Evolutionary conservation across 2,797 vertebrate genomes (phyloP).

Genomic region (Dendrocincla fuliginosa): DNA sequence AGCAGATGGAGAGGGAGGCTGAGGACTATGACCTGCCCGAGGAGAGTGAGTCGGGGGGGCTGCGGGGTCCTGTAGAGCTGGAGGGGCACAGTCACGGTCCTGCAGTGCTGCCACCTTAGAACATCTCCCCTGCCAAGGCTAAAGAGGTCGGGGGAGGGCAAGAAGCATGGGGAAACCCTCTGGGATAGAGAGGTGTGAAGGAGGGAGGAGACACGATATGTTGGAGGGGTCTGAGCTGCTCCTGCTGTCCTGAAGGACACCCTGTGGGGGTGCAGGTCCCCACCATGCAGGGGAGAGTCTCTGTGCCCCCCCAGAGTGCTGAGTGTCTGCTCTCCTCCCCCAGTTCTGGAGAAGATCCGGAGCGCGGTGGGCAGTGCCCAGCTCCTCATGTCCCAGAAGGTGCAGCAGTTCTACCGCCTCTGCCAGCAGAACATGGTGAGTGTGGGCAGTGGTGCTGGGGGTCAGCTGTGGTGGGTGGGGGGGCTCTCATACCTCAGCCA

Average conservation of each 20-base stretch:
- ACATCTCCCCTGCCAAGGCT: not conserved
- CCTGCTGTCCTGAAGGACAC: rapidly evolving
- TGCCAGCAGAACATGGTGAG: slow-evolving; percentile 99
- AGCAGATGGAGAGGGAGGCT: slow-evolving; percentile 95
- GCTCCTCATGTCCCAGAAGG: slow-evolving; percentile 98
- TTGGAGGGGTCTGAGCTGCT: not conserved
- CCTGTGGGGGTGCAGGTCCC: not conserved
- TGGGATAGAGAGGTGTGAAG: not conserved
- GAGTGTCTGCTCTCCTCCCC: not conserved
- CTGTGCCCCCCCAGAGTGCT: rapidly evolving
- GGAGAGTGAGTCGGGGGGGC: slow-evolving; percentile 80
- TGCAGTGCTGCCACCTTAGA: not conserved
- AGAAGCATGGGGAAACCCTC: rapidly evolving
- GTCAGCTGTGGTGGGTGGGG: rapidly evolving
- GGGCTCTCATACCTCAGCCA: not conserved
- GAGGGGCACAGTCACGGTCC: not conserved
- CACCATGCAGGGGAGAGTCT: not conserved
- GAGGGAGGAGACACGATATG: rapidly evolving
- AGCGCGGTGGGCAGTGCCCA: slow-evolving; percentile 95
- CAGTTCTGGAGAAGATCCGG: slow-evolving; percentile 95
- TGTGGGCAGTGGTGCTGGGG: not conserved
- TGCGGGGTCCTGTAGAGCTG: not conserved
- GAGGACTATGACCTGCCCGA: slow-evolving; percentile 95
- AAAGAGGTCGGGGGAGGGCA: not conserved
- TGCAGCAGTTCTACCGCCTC: slow-evolving; percentile 98